Percentiles rank a stretch among this genome's conserved stretches.
Conservation (phyloP, 1,140 invertebrate species). For the Drosophila subpulchrella region DNA sequence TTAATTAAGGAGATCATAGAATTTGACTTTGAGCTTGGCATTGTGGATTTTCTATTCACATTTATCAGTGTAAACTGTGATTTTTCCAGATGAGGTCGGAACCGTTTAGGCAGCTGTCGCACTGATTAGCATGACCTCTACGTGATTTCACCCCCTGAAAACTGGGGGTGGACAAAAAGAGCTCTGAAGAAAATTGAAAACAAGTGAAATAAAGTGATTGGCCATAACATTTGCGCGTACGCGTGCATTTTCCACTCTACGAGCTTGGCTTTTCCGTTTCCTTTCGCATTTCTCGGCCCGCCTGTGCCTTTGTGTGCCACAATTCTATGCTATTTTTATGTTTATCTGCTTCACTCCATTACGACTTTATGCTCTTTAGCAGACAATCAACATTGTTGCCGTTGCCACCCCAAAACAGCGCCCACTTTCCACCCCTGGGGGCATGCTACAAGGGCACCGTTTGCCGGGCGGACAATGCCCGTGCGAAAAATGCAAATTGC, state of each 20-base stretch:
- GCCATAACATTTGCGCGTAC: constrained; percentile 74
- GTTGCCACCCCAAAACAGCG: constrained; percentile 9
- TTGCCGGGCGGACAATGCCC: constrained; percentile 57
- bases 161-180: constrained; percentile 7
- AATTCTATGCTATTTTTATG: constrained; percentile 79
- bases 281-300: constrained; percentile 15
- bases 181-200: constrained; percentile 68
- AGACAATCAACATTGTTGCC: constrained; percentile 78
- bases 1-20: too few relatives aligned
- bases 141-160: constrained; percentile 23
- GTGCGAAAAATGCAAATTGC: constrained; percentile 82
- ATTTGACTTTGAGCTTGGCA: too few relatives aligned
- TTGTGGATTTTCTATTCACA: background rate
- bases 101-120: constrained; percentile 33
- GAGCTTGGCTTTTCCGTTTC: constrained; percentile 32
- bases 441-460: constrained; percentile 11
- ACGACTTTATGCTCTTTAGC: constrained; percentile 82
- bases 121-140: constrained; percentile 57
- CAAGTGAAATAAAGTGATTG: constrained; percentile 84
- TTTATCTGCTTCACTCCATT: constrained; percentile 82
- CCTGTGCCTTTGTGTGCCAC: constrained; percentile 70
- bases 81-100: constrained; percentile 3
- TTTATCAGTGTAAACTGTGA: constrained; percentile 1
- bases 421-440: constrained; percentile 10
- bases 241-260: constrained; percentile 71